phyloP scores from a whole-genome alignment of 2,113 vertebrate species.

The Girardinichthys multiradiatus region DNA sequence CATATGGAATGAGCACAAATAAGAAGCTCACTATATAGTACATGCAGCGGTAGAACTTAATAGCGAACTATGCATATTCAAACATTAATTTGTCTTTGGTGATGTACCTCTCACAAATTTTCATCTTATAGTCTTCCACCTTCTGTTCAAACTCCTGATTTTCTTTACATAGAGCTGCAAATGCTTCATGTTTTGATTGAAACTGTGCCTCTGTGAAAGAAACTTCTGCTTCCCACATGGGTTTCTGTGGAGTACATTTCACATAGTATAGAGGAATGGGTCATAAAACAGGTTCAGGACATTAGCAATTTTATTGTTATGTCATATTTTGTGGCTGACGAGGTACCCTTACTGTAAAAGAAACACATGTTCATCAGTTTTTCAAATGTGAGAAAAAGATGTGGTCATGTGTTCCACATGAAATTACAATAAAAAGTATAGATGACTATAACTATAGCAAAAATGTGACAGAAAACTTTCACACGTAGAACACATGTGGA shows the following conservation, averaged over 20 bases:
- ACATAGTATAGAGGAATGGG: constrained; percentile 14
- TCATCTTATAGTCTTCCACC: constrained; percentile 45
- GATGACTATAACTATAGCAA: neutral
- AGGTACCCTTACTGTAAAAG: neutral
- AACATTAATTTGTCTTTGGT: neutral
- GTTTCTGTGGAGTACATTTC: constrained; percentile 64
- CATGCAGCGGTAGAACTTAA: neutral
- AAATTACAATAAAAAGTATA: neutral
- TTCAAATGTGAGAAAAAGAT: neutral
- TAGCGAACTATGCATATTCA: neutral
- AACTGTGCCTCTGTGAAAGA: constrained; percentile 62
- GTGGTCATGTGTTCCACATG: neutral
- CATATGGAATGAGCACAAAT: constrained; percentile 11
- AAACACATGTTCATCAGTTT: neutral
- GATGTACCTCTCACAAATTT: constrained; percentile 56
- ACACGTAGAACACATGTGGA: too few relatives aligned
- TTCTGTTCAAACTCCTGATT: constrained; percentile 44
- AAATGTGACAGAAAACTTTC: neutral
- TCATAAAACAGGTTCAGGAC: neutral
- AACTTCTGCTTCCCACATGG: constrained; percentile 59
- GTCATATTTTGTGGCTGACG: too few relatives aligned
- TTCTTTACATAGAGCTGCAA: constrained; percentile 52
- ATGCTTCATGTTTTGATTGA: constrained; percentile 52
- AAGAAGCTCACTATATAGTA: neutral
- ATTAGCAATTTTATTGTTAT: neutral